These are phyloP conservation scores for Andinoacara biseriatus DNA, from an alignment of 2,113 vertebrate species.

Conservation along the genomic window DNA sequence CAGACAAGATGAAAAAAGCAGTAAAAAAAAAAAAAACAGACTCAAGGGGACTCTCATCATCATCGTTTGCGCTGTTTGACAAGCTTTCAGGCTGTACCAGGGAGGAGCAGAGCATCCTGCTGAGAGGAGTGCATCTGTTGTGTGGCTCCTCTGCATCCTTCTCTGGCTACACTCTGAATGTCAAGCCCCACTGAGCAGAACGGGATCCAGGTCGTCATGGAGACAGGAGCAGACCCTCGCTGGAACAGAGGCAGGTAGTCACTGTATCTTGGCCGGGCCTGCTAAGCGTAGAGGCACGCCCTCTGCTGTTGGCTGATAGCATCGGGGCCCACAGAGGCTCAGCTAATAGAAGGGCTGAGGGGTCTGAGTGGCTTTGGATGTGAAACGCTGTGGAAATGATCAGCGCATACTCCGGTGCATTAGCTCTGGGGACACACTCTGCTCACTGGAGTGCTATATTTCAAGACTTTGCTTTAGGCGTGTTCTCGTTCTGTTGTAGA, in stretches of 20 bases:
- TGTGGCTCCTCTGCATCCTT: conserved; percentile 72
- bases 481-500: conserved; percentile 54
- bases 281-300: conserved; percentile 58
- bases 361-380: conserved; percentile 49
- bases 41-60: conserved; percentile 39
- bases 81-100: conserved; percentile 47
- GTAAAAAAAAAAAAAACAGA: neutral
- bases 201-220: conserved; percentile 78
- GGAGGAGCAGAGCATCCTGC: conserved; percentile 63
- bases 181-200: conserved; percentile 75
- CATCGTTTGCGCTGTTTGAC: conserved; percentile 42
- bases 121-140: conserved; percentile 74
- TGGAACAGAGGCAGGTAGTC: conserved; percentile 76
- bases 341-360: conserved; percentile 15
- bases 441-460: conserved; percentile 49
- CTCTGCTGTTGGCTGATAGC: conserved; percentile 61
- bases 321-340: conserved; percentile 23
- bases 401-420: conserved; percentile 20
- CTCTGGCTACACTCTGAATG: conserved; percentile 75
- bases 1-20: conserved; percentile 39
- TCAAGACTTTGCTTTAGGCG: conserved; percentile 61
- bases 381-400: conserved; percentile 51
- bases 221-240: conserved; percentile 73
- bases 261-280: conserved; percentile 64
- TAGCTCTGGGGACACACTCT: conserved; percentile 43